Base-by-base conservation (phyloP, 2,797 vertebrate species). In the Poecile montanus region DNA sequence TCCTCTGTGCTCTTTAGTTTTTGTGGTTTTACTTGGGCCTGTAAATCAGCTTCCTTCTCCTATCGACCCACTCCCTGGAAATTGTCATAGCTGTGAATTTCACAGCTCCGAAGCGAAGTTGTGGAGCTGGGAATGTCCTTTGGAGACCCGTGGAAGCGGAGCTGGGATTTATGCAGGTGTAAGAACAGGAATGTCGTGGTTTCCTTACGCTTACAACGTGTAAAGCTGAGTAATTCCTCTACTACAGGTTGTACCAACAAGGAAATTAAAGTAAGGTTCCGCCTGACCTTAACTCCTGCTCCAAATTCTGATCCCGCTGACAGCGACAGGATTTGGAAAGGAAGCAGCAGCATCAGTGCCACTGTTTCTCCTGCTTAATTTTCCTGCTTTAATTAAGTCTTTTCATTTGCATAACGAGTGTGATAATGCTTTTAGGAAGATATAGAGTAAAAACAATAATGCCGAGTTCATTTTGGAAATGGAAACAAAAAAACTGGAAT, bases 371-470 rank as follows among this genome's bases (percentile, higher is more conserved):
- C 71, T 66, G 42, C 95, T 96, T 97, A 94, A 93, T 97, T 97
- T 95, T 76, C 93, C 67, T 57, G 61, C 67, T 95, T 96, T 94
- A 95, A 96, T 96, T 97, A 95, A 97, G 94, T 38, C 71, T 82
- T 77, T 91, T 96, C 47, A 79, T 97, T 96, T 96, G 88, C 82
- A 78, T 97, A 97, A 96, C 34, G 79, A 79, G 72, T 5, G 48
- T 6, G 83, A 77, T 95, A 92, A 95, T 84, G 42, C 68, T 15
- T 91, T 96, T 93, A 75, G 67, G 81, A 96, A 96, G 65, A 61
- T 87, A 50, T 13, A 54, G 73, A 84, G 80, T 97, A 87, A 95
- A 91, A 95, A 73, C 58, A 97, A 91, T 92, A 95, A 75, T 2
- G 45, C 48, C 1, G 61, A 75, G 86, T 88, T 95, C 66, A 9